A percentile compares a stretch with the other conserved stretches of the same genome.
Conservation (phyloP, 2,888 invertebrate species). For the Clunio marinus region DNA sequence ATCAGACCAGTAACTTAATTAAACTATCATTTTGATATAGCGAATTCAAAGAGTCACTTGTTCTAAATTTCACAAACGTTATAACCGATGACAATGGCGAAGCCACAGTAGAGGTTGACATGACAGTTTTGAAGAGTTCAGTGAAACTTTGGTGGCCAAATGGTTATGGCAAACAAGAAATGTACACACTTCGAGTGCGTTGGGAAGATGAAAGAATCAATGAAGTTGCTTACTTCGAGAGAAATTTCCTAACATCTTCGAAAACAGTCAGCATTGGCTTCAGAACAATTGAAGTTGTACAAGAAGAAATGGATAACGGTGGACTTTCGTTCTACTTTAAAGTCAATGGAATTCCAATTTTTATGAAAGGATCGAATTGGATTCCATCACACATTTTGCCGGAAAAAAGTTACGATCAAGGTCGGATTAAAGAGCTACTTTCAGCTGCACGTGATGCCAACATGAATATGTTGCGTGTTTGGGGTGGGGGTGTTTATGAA, state of each 20-base stretch:
- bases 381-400: slow-evolving; percentile 84
- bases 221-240: not conserved
- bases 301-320: slow-evolving; percentile 59
- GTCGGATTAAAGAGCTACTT: slow-evolving; percentile 57
- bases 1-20: not conserved
- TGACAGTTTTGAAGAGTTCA: slow-evolving; percentile 46
- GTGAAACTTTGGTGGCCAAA: slow-evolving; percentile 91
- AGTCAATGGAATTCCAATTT: slow-evolving; percentile 81
- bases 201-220: slow-evolving; percentile 44
- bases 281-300: slow-evolving; percentile 76
- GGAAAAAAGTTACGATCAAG: slow-evolving; percentile 59
- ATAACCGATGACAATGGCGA: slow-evolving; percentile 13
- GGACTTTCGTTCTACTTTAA: slow-evolving; percentile 82
- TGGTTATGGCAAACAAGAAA: slow-evolving; percentile 74
- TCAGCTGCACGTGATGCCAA: slow-evolving; percentile 68
- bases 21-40: not conserved
- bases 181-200: slow-evolving; percentile 65
- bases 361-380: slow-evolving; percentile 93
- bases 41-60: too few species aligned
- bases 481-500: slow-evolving; percentile 98
- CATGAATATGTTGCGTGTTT: slow-evolving; percentile 93
- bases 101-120: slow-evolving; percentile 41
- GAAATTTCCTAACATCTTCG: slow-evolving; percentile 42
- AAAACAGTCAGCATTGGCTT: slow-evolving; percentile 75
- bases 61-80: too few species aligned